Evolutionary conservation across 2,113 vertebrate genomes (phyloP), one percentile per base, ranked within the genome.

Genomic region (Toxotes chatareus): DNA sequence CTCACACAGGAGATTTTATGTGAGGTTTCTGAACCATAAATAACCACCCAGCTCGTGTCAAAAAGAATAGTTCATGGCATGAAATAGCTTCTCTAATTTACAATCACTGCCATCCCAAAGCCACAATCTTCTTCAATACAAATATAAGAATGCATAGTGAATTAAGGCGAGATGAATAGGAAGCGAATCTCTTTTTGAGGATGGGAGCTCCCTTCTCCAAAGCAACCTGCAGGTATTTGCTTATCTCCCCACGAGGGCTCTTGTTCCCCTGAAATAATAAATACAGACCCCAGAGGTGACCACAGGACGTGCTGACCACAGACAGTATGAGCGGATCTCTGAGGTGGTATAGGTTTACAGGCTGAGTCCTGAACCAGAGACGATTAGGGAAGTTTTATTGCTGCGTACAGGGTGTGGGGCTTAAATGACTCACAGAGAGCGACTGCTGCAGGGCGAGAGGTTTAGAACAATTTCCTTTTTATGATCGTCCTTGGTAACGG

Each of bases 261-360:
- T 47, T 59, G 56, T 76, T 82, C 63, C 75, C 56, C 61, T 46
- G 61, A 68, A 84, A 82, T 81, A 91, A 92, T 69, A 89, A 84
- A 84, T 62, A 61, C 32, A 80, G 78, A 65, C 34, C 42, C 75
- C 56, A 38, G 75, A 61, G 68, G 68, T 6, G 27, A 80, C 46
- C 38, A 17, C 62, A 46, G 64, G 40, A 56, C 40, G 32, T 79
- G 64, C 78, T 79, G 86, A 91, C 82, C 88, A 56, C 92, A 89
- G 77, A 75, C 62, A 79, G 81, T 66, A 63, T 3, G 2, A 77
- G 40, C 36, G 61, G 36, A 91, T 89, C 88, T 87, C 79, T 81
- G 49, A 73, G 80, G 76, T 82, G 55, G 69, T 78, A 47, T 75
- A 83, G 21, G 66, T 64, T 92, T 87, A 87, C 47, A 67, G 74